Conservation (phyloP, 1,140 invertebrate genomes). For the Apis florea region DNA sequence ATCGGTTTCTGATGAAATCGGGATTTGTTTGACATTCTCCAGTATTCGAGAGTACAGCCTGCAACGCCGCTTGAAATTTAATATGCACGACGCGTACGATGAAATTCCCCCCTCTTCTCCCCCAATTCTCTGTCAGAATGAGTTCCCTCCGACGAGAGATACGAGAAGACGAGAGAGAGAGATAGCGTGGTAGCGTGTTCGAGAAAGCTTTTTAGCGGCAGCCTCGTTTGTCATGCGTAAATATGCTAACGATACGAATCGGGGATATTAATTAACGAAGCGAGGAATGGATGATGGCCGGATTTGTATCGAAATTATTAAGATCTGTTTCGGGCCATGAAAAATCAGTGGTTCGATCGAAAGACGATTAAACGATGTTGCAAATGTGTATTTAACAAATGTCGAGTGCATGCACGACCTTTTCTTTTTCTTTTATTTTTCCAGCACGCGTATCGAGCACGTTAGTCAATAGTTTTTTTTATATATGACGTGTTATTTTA, state of each 20-base stretch:
- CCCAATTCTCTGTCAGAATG: slow-evolving; percentile 21
- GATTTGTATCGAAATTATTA: neutral
- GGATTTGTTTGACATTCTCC: slow-evolving; percentile 73
- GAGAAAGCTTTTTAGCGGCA: neutral
- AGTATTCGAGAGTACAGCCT: slow-evolving; percentile 45
- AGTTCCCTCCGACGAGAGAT: neutral
- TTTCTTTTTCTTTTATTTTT: no score
- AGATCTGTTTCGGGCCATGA: neutral
- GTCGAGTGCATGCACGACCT: no score
- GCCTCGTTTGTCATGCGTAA: neutral
- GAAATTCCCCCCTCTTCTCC: neutral
- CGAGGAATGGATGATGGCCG: neutral
- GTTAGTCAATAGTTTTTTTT: no score
- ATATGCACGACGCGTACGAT: slow-evolving; percentile 48
- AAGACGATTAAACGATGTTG: no score
- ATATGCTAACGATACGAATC: neutral
- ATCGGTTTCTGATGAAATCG: slow-evolving; percentile 69
- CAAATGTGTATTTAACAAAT: no score
- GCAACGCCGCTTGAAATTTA: slow-evolving; percentile 58
- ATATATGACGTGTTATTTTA: no score
- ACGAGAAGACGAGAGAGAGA: neutral
- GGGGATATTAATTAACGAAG: neutral
- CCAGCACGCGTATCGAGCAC: no score
- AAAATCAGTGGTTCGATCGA: neutral
- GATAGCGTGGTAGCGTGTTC: neutral